These are phyloP conservation scores for Ellobium chinense DNA, from an alignment of 2,888 invertebrate species.

Conservation along the genomic window DNA sequence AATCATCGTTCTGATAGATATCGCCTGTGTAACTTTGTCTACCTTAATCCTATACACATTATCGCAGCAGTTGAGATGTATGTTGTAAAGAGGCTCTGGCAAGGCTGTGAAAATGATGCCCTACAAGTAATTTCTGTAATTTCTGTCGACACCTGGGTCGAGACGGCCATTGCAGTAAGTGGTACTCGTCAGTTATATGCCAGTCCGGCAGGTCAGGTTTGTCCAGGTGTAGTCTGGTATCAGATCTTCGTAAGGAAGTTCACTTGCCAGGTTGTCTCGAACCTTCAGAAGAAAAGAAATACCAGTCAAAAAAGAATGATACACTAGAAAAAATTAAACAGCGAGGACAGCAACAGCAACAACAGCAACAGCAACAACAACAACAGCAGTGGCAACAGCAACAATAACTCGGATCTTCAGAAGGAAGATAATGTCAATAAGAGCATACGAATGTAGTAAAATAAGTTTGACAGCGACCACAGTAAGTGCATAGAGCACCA, in stretches of 20 bases:
- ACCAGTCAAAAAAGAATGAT: background rate
- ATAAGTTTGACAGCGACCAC: background rate
- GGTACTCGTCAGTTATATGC: too few species aligned
- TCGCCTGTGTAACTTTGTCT: too few species aligned
- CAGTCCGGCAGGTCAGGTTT: slow-evolving; percentile 25
- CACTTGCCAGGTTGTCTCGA: slow-evolving; percentile 14
- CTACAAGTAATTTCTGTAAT: too few species aligned
- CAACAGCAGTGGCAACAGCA: background rate
- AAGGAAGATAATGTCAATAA: background rate
- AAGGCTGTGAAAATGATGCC: too few species aligned
- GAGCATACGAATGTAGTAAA: background rate
- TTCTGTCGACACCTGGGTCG: too few species aligned
- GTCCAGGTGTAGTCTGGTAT: slow-evolving; percentile 27
- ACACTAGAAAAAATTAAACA: background rate
- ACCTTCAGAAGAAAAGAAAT: slow-evolving; percentile 11
- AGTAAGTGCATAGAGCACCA: too few species aligned
- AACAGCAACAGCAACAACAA: background rate
- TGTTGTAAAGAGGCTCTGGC: too few species aligned
- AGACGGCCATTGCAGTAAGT: too few species aligned
- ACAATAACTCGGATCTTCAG: too few species aligned
- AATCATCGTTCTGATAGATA: too few species aligned
- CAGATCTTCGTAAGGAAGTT: slow-evolving; percentile 27
- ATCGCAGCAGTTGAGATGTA: too few species aligned
- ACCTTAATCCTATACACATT: too few species aligned
- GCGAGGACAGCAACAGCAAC: background rate